These are phyloP conservation scores for Pontoporia blainvillei DNA, from an alignment of 2,113 vertebrate genomes.

Conservation along the genomic window DNA sequence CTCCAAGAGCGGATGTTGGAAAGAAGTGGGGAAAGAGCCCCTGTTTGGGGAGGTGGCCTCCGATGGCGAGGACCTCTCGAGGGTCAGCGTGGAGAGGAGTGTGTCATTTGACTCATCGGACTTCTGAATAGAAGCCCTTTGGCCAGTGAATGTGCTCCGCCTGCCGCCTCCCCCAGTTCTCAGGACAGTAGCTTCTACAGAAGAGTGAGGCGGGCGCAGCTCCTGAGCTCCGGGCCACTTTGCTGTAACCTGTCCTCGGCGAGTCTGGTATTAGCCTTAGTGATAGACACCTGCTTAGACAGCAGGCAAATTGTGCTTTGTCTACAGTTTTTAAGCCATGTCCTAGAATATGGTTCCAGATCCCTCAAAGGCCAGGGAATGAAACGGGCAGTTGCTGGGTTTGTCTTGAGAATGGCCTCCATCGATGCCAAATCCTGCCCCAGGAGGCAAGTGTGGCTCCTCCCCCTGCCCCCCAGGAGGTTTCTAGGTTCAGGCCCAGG, in stretches of 20 bases:
- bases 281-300: constrained; percentile 44
- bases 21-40: neutral
- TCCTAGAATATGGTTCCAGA: neutral
- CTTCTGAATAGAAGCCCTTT: neutral
- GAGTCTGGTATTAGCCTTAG: neutral
- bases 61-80: rapidly evolving
- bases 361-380: neutral
- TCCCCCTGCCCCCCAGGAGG: rapidly evolving
- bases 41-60: neutral
- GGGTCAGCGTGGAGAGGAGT: neutral
- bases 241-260: neutral
- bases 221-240: constrained; percentile 14
- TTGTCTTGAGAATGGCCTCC: constrained; percentile 28
- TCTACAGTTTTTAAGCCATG: constrained; percentile 16
- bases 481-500: neutral
- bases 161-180: neutral
- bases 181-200: neutral
- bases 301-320: neutral
- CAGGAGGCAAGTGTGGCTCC: neutral
- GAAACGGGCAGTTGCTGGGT: neutral
- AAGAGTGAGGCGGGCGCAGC: neutral
- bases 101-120: neutral
- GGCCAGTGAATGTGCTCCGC: neutral
- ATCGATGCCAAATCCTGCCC: neutral
- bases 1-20: neutral